Percentiles rank a stretch among this genome's conserved stretches.
Conservation (phyloP, 2,888 invertebrate species). For the Pseudococcus longispinus region DNA sequence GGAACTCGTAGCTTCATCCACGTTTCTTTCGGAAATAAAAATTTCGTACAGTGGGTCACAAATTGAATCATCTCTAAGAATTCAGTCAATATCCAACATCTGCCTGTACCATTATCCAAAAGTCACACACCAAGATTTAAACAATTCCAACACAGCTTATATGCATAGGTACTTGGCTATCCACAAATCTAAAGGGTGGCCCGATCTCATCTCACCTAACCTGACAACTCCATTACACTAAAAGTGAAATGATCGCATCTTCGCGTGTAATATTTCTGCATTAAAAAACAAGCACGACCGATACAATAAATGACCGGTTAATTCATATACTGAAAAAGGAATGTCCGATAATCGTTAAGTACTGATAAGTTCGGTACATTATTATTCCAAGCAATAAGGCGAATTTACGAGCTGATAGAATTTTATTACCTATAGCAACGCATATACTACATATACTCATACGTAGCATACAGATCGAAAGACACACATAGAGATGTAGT, state of each 20-base stretch:
- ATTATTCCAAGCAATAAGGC: slow-evolving; percentile 35
- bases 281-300: slow-evolving; percentile 15
- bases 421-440: slow-evolving; percentile 46
- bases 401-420: slow-evolving; percentile 56
- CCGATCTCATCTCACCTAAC: neutral
- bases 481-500: neutral
- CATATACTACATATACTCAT: neutral
- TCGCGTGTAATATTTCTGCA: slow-evolving; percentile 33
- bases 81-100: too few relatives aligned
- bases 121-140: too few relatives aligned
- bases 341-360: slow-evolving; percentile 46
- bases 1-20: too few relatives aligned
- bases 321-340: slow-evolving; percentile 36
- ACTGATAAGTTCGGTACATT: slow-evolving; percentile 53
- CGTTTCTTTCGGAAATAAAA: too few relatives aligned
- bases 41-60: too few relatives aligned
- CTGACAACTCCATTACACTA: slow-evolving; percentile 17
- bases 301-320: slow-evolving; percentile 45
- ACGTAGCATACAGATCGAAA: neutral
- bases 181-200: neutral
- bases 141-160: too few relatives aligned
- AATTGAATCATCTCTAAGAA: too few relatives aligned
- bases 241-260: slow-evolving; percentile 33
- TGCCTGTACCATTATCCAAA: too few relatives aligned
- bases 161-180: too few relatives aligned